Percentiles rank a stretch among this genome's conserved stretches.
These are phyloP conservation scores for Perodicticus potto DNA, from an alignment of 2,797 vertebrate species.

Conservation along the genomic window DNA sequence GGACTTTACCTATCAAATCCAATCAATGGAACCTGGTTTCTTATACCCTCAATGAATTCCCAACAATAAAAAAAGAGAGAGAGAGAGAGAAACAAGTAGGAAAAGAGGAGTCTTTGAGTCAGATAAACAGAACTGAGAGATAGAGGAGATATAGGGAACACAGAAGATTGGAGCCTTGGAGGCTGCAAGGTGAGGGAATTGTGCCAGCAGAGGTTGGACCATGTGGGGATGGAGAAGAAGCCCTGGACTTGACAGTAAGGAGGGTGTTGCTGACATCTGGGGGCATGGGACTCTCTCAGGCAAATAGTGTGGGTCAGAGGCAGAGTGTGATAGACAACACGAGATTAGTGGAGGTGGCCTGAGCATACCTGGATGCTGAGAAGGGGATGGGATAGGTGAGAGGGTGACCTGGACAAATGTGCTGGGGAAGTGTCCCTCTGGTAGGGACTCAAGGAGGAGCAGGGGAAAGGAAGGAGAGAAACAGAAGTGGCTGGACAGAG, in stretches of 20 bases:
- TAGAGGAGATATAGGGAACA: no score
- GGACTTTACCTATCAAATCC: no score
- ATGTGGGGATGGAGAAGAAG: neutral
- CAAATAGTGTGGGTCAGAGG: neutral
- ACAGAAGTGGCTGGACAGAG: neutral
- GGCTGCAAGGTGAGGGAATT: neutral
- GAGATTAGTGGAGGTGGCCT: neutral
- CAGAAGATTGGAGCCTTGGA: neutral
- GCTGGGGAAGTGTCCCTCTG: accelerated
- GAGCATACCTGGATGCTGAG: neutral
- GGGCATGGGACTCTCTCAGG: neutral
- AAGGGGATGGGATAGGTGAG: neutral
- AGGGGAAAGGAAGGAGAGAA: neutral
- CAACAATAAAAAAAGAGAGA: no score
- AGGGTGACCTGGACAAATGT: neutral
- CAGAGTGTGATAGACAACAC: neutral
- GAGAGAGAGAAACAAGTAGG: neutral
- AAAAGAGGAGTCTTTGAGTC: neutral
- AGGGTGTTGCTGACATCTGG: neutral
- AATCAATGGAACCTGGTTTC: no score
- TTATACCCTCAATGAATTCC: no score
- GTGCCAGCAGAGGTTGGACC: neutral
- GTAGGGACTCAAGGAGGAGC: neutral
- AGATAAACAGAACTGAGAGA: neutral
- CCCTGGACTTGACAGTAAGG: no score